phyloP scores from a whole-genome alignment of 2,888 invertebrate genomes.

The Acronicta alni region DNA sequence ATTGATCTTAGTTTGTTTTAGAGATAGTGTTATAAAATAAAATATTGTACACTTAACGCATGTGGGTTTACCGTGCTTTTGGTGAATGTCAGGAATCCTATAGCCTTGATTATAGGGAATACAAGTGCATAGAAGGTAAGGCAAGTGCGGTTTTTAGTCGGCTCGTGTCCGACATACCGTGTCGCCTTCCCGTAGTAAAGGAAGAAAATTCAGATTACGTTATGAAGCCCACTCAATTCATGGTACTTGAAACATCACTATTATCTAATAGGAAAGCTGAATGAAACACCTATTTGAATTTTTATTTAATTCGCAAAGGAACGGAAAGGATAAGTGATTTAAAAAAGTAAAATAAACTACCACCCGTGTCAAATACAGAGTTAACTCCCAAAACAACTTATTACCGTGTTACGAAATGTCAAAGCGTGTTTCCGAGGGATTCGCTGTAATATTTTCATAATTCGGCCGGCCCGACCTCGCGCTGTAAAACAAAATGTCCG shows the following conservation, averaged over 20 bases:
- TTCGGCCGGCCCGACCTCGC: slow-evolving; percentile 62
- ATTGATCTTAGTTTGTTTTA: slow-evolving; percentile 40
- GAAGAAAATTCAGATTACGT: too few species aligned
- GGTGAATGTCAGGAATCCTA: too few species aligned
- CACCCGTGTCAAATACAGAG: slow-evolving; percentile 38
- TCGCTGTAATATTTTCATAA: slow-evolving; percentile 67
- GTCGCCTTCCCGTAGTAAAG: too few species aligned
- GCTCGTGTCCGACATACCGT: too few species aligned
- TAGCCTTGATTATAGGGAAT: too few species aligned
- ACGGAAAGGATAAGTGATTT: slow-evolving; percentile 35
- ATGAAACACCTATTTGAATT: background rate
- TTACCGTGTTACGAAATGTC: slow-evolving; percentile 57
- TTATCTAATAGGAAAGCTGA: background rate
- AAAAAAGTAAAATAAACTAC: slow-evolving; percentile 44
- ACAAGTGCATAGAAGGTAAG: too few species aligned
- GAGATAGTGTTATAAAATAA: too few species aligned
- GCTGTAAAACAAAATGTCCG: slow-evolving; percentile 79
- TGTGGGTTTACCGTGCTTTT: too few species aligned
- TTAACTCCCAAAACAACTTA: slow-evolving; percentile 57
- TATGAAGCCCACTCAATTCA: too few species aligned
- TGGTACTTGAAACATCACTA: background rate
- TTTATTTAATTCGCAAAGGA: slow-evolving; percentile 26
- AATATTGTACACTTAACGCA: background rate
- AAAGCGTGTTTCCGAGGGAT: slow-evolving; percentile 57
- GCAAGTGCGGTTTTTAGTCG: too few species aligned